Percentiles rank a stretch among this genome's conserved stretches.
phyloP scores from a whole-genome alignment of 2,113 vertebrate species.

The Caretta caretta region DNA sequence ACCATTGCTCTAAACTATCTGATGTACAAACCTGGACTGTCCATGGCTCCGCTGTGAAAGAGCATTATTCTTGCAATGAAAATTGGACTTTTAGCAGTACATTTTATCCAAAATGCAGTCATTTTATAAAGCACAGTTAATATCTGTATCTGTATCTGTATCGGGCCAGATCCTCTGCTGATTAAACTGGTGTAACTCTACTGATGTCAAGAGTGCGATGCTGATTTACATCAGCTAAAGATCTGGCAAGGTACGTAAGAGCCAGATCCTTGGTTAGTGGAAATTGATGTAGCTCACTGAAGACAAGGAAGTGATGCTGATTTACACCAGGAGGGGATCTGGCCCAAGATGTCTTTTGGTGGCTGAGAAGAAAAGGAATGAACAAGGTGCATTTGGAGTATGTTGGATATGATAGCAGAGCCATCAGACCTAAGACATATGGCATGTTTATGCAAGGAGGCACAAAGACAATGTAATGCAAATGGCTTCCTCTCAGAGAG shows the following conservation, averaged over 20 bases:
- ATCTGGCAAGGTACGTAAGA: not conserved
- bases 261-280: not conserved
- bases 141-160: not conserved
- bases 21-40: not conserved
- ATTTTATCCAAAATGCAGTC: not conserved
- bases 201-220: not conserved
- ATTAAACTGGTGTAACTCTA: not conserved
- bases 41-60: accelerated
- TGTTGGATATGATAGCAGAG: not conserved
- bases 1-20: accelerated
- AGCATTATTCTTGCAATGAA: accelerated
- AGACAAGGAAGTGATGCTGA: not conserved
- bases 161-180: not conserved
- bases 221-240: not conserved
- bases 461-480: not conserved
- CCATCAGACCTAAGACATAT: not conserved
- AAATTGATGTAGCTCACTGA: not conserved
- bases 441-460: not conserved
- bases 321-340: not conserved
- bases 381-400: not conserved
- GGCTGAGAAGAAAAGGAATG: not conserved
- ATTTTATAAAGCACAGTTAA: not conserved
- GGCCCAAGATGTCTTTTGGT: not conserved
- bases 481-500: not conserved
- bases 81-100: not conserved